phyloP scores from a whole-genome alignment of 2,113 vertebrate genomes.

The Psophia crepitans region DNA sequence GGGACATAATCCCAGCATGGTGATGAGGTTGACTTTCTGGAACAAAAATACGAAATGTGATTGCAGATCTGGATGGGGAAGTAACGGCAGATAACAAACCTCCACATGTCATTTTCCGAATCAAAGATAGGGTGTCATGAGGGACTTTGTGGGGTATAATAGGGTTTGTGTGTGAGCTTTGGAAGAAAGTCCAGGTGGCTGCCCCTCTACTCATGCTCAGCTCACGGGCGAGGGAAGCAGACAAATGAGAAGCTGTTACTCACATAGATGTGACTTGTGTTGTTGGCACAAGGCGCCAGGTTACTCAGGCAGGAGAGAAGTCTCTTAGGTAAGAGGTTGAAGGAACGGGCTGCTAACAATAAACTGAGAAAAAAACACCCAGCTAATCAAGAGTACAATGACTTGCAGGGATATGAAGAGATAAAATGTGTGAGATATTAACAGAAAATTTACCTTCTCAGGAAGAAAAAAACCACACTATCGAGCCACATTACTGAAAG shows the following conservation, averaged over 20 bases:
- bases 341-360: neutral
- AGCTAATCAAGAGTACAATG: neutral
- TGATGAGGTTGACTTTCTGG: neutral
- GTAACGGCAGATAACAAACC: neutral
- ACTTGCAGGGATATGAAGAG: neutral
- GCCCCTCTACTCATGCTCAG: neutral
- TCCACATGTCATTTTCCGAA: neutral
- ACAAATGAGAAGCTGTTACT: neutral
- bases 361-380: neutral
- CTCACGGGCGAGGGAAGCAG: neutral
- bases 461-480: neutral
- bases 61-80: neutral
- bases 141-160: neutral
- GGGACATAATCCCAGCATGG: neutral
- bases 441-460: neutral
- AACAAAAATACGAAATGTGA: neutral
- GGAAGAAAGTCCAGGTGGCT: neutral
- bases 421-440: neutral
- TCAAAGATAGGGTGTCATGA: neutral
- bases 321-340: neutral
- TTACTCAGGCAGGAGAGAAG: neutral
- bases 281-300: neutral
- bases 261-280: neutral
- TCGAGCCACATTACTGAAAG: neutral
- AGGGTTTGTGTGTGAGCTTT: neutral